These are phyloP conservation scores for Coregonus ussuriensis DNA, from an alignment of 2,797 vertebrate genomes.

Conservation along the genomic window DNA sequence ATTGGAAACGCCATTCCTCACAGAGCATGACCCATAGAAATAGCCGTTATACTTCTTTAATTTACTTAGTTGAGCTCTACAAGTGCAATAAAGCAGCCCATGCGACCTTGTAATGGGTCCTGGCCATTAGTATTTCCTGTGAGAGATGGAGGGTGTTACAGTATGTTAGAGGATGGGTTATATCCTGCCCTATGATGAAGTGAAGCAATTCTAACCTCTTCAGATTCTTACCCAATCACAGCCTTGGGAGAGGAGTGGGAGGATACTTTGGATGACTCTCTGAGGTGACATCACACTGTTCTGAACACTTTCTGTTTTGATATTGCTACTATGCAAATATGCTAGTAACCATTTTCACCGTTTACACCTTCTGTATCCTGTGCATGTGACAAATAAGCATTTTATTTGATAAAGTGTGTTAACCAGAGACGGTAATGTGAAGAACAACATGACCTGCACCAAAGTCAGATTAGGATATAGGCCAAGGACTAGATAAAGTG, in stretches of 20 bases:
- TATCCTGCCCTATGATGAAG: constrained; percentile 42
- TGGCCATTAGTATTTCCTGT: constrained; percentile 21
- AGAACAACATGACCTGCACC: no score
- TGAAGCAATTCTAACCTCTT: neutral
- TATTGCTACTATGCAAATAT: no score
- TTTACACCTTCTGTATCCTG: no score
- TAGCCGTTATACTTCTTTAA: constrained; percentile 67
- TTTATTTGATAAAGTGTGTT: no score
- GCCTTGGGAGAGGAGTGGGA: neutral
- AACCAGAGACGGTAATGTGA: no score
- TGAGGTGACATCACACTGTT: neutral
- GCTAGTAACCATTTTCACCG: no score
- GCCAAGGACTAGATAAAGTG: no score
- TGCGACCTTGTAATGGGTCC: constrained; percentile 59
- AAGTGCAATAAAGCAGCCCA: constrained; percentile 53
- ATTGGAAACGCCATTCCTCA: constrained; percentile 45
- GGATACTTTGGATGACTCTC: neutral
- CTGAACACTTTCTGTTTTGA: no score
- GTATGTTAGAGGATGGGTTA: constrained; percentile 29
- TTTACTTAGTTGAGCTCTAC: constrained; percentile 56
- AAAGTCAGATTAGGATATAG: no score
- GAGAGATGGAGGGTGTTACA: constrained; percentile 39
- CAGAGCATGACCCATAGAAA: constrained; percentile 63
- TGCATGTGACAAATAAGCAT: no score
- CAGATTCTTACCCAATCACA: neutral